phyloP scores from a whole-genome alignment of 92 coral and sea anemone genomes.

The Epizoanthus fatuus region DNA sequence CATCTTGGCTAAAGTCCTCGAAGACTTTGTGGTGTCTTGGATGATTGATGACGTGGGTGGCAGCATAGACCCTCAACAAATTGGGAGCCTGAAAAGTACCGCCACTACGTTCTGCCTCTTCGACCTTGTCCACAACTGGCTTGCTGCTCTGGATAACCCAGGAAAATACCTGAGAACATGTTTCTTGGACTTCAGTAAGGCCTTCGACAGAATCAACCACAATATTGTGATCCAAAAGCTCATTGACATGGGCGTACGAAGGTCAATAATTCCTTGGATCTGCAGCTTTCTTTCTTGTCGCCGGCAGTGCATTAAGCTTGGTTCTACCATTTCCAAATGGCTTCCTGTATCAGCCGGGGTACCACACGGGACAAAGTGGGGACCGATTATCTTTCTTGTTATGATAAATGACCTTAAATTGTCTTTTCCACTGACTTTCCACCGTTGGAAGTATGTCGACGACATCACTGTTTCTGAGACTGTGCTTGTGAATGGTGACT shows the following conservation, averaged over 20 bases:
- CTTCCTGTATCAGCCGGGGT: slow-evolving; percentile 5
- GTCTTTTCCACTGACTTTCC: neutral
- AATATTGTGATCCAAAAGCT: slow-evolving; percentile 11
- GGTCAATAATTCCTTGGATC: slow-evolving; percentile 13
- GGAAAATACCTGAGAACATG: slow-evolving; percentile 18
- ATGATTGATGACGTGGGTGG: slow-evolving; percentile 41
- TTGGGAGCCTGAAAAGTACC: slow-evolving; percentile 17
- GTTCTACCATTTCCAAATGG: slow-evolving; percentile 1
- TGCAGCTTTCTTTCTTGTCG: slow-evolving; percentile 1
- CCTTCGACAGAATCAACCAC: slow-evolving; percentile 19
- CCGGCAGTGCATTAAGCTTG: slow-evolving; percentile 6
- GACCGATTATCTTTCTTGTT: neutral
- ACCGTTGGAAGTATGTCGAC: neutral
- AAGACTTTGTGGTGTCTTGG: slow-evolving; percentile 42
- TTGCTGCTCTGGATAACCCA: neutral
- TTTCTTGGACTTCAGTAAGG: slow-evolving; percentile 28
- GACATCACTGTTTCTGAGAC: slow-evolving; percentile 11
- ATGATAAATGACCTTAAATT: neutral
- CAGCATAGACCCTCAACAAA: slow-evolving; percentile 18
- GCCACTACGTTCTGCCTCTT: slow-evolving; percentile 11
- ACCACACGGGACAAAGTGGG: neutral
- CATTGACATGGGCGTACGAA: slow-evolving; percentile 8
- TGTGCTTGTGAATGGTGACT: neutral
- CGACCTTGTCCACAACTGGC: slow-evolving; percentile 26
- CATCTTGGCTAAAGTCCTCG: slow-evolving; percentile 33